These are phyloP conservation scores for Lepidocyrtinus sp. DNA, from an alignment of 2,888 invertebrate species.

Conservation along the genomic window DNA sequence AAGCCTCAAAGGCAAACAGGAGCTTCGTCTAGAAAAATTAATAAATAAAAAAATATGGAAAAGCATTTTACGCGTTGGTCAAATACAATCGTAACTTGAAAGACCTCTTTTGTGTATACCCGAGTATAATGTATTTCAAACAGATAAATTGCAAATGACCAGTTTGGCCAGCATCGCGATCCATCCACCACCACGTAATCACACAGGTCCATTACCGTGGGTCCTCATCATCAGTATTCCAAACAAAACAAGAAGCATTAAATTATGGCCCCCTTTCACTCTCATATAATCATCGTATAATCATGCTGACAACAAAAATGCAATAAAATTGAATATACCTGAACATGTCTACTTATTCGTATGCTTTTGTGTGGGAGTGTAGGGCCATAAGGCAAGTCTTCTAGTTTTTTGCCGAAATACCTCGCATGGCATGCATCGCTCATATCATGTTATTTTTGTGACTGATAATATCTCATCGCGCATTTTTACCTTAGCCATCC, in stretches of 20 bases:
- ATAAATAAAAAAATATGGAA: no score
- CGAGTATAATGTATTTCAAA: no score
- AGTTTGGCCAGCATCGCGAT: no score
- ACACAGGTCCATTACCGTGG: slow-evolving; percentile 6
- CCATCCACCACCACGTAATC: slow-evolving; percentile 7
- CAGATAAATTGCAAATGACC: slow-evolving; percentile 52
- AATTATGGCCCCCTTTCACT: slow-evolving; percentile 50
- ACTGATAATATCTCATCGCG: slow-evolving; percentile 64
- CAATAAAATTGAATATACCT: slow-evolving; percentile 29
- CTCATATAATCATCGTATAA: slow-evolving; percentile 39
- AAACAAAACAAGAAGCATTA: slow-evolving; percentile 47
- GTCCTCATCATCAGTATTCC: slow-evolving; percentile 52
- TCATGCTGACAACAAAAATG: slow-evolving; percentile 44
- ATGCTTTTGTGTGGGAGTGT: slow-evolving; percentile 37
- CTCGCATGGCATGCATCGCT: slow-evolving; percentile 24
- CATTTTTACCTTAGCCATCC: slow-evolving; percentile 50
- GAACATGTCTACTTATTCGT: slow-evolving; percentile 39
- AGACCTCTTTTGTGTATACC: no score
- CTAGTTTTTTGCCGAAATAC: slow-evolving; percentile 56
- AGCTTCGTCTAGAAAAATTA: no score
- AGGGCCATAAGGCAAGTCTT: slow-evolving; percentile 36
- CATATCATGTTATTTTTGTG: slow-evolving; percentile 48
- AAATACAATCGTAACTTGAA: no score
- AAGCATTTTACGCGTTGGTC: no score
- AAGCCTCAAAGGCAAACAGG: no score